These are phyloP conservation scores for Spodoptera litura DNA, from an alignment of 1,140 invertebrate genomes.

Conservation along the genomic window DNA sequence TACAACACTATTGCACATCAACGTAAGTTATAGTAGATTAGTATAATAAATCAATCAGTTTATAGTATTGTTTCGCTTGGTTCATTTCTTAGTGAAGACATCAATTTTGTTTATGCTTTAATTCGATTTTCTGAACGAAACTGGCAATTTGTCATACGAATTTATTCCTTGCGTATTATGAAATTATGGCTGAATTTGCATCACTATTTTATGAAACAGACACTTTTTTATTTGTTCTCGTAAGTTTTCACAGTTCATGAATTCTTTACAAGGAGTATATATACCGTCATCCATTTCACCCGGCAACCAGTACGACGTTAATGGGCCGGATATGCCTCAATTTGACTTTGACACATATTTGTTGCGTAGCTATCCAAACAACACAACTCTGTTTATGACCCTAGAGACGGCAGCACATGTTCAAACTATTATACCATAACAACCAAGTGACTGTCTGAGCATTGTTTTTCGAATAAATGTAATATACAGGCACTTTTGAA, in stretches of 20 bases:
- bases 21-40: conserved; percentile 48
- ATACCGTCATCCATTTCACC: background rate
- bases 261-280: background rate
- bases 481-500: too few relatives aligned
- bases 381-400: background rate
- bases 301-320: background rate
- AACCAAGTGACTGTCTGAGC: too few relatives aligned
- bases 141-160: background rate
- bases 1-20: conserved; percentile 52
- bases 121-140: too few relatives aligned
- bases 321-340: conserved; percentile 21
- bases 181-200: too few relatives aligned
- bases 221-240: background rate
- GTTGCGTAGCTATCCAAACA: background rate
- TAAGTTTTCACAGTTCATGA: background rate
- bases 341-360: conserved; percentile 14
- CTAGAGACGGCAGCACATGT: too few relatives aligned
- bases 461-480: too few relatives aligned
- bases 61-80: conserved; percentile 26
- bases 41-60: background rate
- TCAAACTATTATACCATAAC: too few relatives aligned
- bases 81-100: background rate
- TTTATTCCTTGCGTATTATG: too few relatives aligned
- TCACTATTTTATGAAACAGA: too few relatives aligned
- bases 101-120: too few relatives aligned